Conservation (phyloP, 2,113 vertebrate genomes). For the Miniopterus natalensis region DNA sequence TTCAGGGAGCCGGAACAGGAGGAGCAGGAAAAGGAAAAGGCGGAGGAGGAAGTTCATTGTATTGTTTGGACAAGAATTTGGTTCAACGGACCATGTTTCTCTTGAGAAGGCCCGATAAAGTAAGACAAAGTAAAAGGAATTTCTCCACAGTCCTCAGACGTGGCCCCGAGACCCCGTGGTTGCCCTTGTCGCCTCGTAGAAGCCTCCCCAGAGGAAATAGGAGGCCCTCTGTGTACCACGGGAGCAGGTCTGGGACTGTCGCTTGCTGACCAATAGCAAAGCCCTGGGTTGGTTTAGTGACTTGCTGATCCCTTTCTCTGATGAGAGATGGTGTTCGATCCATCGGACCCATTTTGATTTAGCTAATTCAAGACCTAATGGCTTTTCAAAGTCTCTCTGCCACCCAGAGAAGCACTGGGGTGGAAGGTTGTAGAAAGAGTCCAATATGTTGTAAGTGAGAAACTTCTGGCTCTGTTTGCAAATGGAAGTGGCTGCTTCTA, state of each 20-base stretch:
- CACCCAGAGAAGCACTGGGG: not conserved
- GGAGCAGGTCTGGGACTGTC: not conserved
- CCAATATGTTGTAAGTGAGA: not conserved
- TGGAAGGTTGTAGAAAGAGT: slow-evolving; percentile 42
- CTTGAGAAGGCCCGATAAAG: slow-evolving; percentile 69
- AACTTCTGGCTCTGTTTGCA: not conserved
- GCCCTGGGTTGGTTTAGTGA: not conserved
- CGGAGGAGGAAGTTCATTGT: slow-evolving; percentile 83
- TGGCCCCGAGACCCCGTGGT: not conserved
- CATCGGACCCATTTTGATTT: not conserved
- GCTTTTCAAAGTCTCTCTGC: not conserved
- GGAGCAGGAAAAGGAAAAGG: slow-evolving; percentile 83
- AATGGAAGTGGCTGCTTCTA: not conserved
- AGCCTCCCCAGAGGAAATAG: not conserved
- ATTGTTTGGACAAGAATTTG: slow-evolving; percentile 80
- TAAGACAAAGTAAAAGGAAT: slow-evolving; percentile 56
- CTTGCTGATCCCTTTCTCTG: not conserved
- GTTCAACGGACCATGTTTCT: slow-evolving; percentile 68
- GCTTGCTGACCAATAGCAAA: not conserved
- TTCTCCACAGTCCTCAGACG: slow-evolving; percentile 9
- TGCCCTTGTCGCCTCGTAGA: not conserved
- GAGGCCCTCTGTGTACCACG: not conserved
- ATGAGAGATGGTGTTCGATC: not conserved
- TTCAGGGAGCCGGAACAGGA: slow-evolving; percentile 80
- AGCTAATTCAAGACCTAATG: not conserved